Evolutionary conservation across 2,888 invertebrate species (phyloP).

Genomic region (Drosophila falleni): DNA sequence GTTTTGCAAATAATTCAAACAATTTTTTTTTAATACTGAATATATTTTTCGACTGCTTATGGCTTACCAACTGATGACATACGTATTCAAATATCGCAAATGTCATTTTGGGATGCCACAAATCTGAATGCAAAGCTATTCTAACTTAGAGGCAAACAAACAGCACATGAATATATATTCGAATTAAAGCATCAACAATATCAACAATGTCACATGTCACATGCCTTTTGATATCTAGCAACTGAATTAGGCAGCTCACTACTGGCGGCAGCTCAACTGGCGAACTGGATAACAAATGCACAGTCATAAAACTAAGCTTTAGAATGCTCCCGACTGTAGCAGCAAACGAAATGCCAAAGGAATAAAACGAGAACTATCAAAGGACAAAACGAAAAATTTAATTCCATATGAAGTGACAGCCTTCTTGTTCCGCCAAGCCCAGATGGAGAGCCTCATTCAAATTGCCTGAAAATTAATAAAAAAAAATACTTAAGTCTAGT

Average conservation of each 20-base stretch:
- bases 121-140: constrained; percentile 14
- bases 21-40: constrained; percentile 31
- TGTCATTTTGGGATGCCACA: constrained; percentile 6
- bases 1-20: constrained; percentile 67
- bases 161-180: constrained; percentile 54
- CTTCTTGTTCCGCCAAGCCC: neutral
- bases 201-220: constrained; percentile 33
- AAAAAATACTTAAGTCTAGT: neutral
- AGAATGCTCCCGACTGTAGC: neutral
- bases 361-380: constrained; percentile 18
- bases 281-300: constrained; percentile 8
- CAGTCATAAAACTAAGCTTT: constrained; percentile 27
- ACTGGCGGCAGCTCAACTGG: constrained; percentile 7
- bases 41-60: constrained; percentile 22
- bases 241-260: neutral
- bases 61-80: constrained; percentile 30
- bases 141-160: constrained; percentile 31
- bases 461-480: neutral
- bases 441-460: neutral
- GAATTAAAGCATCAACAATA: constrained; percentile 55
- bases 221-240: neutral
- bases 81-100: neutral
- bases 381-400: constrained; percentile 10
- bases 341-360: neutral
- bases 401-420: constrained; percentile 16